Evolutionary conservation across 2,113 vertebrate species (phyloP), one percentile per base, ranked within the genome.

Genomic region (Lepus americanus): DNA sequence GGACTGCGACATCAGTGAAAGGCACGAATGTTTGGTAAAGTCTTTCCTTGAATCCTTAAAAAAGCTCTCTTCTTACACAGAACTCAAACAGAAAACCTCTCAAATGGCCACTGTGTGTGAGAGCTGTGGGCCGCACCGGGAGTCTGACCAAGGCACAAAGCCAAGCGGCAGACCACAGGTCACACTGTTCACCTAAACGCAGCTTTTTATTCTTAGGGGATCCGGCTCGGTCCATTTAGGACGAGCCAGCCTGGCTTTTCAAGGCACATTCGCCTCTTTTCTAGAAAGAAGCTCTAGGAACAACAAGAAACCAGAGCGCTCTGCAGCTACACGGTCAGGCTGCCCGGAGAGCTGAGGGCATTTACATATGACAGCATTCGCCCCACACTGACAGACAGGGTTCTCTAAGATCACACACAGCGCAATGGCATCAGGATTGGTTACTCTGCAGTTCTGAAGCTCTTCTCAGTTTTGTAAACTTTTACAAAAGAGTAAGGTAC

Each of bases 101-200:
- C 69, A 81, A 78, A 72, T 39, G 61, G 82, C 64, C 76, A 44
- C 4, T 31, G 9, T 59, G 23, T 85, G 61, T 66, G 44, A 61
- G 19, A 73, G 33, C 11, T 10, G 8, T 9, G 14, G 61, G 2
- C 19, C 63, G 82, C 3, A 64, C 25, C 83, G 79, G n/a, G 51
- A 83, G 77, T 86, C 55, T 95, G 67, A 95, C 61, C 92, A 95
- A 95, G 95, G 94, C 96, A 97, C 90, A 94, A 89, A 16, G 76
- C 91, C 78, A 90, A 92, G 88, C 79, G 92, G 94, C 69, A 70
- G 39, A 69, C 64, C 84, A 90, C 78, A 93, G 59, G 94, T 93
- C 82, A 80, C 79, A 22, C 5, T 27, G 90, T 86, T 95, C 79
- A 78, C 64, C 93, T 89, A 86, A 94, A 90, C 72, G 83, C 78